Base-by-base conservation (phyloP, 2,888 invertebrate species). In the Nebria salina region DNA sequence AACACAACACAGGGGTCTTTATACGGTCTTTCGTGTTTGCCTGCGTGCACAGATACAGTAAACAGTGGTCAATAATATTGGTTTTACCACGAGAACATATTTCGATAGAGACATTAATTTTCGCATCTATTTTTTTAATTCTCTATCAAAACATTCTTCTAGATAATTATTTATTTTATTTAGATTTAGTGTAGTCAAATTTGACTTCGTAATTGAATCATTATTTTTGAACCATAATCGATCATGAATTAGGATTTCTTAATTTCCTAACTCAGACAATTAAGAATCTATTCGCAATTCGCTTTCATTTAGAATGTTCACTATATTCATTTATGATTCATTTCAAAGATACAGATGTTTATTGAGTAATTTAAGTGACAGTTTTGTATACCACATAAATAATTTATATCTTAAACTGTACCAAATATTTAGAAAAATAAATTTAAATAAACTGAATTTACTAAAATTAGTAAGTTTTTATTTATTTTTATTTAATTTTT, bases 41-140 rank as follows among this genome's bases (percentile, higher is more conserved):
- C 3, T 26, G 26, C 68, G 26, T 26, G 68, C 26, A 68, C 26
- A 68, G 3, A 68, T 68, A 68, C 68, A 68, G n/a, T 68, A 26
- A 25, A 68, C 20, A 68, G 6, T 25, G 26, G 4, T 15, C 41
- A 42, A 73, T 73, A 42, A 26, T 43, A 43, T 15, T 26, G 15
- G 41, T 41, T 42, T 20, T 11, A 13, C 73, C 26, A 15, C 43
- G 13, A 13, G 42, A 15, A 42, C 2, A 73, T 73, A 42, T 15
- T 26, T 42, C n/a, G 42, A 42, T 42, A 73, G 11, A 73, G 42
- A 73, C 73, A 70, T 70, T 26, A 68, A 68, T 68, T 25, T 43
- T 43, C 9, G 9, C 43, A 20, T 20, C 20, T 20, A 20, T 20
- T 20, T 20, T 20, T 20, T 20, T 20, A 20, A 20, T 20, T 20